phyloP scores from a whole-genome alignment of 2,888 invertebrate species.

The Chelonus formosanus region DNA sequence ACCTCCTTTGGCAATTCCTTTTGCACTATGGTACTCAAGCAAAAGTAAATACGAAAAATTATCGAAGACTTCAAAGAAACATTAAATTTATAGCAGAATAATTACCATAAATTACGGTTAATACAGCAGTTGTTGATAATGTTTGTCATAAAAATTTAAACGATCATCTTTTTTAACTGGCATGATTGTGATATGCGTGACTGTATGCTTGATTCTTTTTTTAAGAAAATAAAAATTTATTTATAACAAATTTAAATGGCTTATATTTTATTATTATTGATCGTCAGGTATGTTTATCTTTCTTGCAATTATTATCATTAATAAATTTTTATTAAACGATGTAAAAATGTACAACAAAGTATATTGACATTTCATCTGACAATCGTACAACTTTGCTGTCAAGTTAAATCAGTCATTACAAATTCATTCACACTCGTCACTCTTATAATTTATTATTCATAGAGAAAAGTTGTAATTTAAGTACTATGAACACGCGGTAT shows the following conservation, averaged over 20 bases:
- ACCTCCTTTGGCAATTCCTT: slow-evolving; percentile 93
- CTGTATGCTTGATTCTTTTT: slow-evolving; percentile 56
- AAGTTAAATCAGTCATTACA: slow-evolving; percentile 15
- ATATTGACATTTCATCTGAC: slow-evolving; percentile 30
- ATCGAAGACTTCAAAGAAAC: slow-evolving; percentile 75
- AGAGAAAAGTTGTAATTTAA: slow-evolving; percentile 34
- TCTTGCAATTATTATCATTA: no score
- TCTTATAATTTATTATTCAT: slow-evolving; percentile 19
- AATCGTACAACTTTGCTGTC: slow-evolving; percentile 12
- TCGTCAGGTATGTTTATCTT: no score
- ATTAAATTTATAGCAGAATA: slow-evolving; percentile 45
- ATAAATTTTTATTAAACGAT: slow-evolving; percentile 36
- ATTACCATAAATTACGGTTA: not conserved
- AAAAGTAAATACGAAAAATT: slow-evolving; percentile 93
- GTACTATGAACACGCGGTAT: slow-evolving; percentile 45
- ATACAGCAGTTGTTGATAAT: slow-evolving; percentile 18
- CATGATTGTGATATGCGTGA: slow-evolving; percentile 53
- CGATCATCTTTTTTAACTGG: slow-evolving; percentile 42
- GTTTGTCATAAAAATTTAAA: slow-evolving; percentile 27
- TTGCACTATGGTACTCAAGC: slow-evolving; percentile 92
- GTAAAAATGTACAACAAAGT: slow-evolving; percentile 41
- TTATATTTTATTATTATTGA: no score
- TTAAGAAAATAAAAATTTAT: slow-evolving; percentile 55
- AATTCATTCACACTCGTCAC: slow-evolving; percentile 28
- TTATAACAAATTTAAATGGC: slow-evolving; percentile 45